Evolutionary conservation across 2,797 vertebrate genomes (phyloP).

Genomic region (Lerista edwardsae): DNA sequence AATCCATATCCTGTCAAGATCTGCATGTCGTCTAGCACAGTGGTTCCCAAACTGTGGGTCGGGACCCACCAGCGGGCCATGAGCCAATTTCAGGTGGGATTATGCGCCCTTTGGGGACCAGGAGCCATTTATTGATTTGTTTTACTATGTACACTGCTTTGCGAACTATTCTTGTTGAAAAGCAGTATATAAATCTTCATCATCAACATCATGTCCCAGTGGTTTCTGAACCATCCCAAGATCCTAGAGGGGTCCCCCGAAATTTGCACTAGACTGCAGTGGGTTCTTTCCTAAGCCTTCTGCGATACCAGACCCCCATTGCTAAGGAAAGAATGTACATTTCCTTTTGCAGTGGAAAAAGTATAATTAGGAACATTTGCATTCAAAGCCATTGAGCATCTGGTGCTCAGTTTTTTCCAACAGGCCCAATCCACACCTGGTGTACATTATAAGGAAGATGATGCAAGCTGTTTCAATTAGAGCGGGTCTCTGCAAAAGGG

Average conservation of each 20-base stretch:
- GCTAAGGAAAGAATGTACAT: background rate
- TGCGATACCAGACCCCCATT: background rate
- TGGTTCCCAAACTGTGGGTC: no score
- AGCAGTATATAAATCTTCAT: no score
- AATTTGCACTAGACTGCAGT: background rate
- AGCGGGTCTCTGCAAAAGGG: background rate
- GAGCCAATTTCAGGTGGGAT: no score
- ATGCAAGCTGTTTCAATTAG: background rate
- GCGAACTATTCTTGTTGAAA: no score
- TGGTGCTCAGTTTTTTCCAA: background rate
- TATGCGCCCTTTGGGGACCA: no score
- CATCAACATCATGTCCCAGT: no score
- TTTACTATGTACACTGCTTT: no score
- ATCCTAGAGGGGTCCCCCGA: background rate
- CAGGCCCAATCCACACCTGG: background rate
- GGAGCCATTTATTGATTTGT: no score
- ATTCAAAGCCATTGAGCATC: background rate
- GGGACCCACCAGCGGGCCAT: no score
- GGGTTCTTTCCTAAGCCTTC: background rate
- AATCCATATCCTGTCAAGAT: no score
- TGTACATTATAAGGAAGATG: background rate
- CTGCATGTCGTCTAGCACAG: no score
- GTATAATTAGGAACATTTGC: conserved; percentile 27
- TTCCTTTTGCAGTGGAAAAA: background rate
- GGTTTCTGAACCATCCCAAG: background rate